Conservation (phyloP, 2,797 vertebrate genomes). For the Oreochromis mossambicus region DNA sequence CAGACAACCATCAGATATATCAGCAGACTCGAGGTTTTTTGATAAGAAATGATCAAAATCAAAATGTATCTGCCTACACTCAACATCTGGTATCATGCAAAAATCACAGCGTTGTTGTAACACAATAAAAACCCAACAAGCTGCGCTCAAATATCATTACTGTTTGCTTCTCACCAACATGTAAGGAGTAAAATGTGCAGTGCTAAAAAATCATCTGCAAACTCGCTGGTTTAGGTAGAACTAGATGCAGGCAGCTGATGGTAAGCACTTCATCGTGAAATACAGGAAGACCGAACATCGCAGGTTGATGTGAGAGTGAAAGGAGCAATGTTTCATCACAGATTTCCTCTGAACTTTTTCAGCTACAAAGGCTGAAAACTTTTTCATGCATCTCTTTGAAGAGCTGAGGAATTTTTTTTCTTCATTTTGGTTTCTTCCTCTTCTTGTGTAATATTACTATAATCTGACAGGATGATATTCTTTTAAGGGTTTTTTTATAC, state of each 20-base stretch:
- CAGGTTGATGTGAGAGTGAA: not conserved
- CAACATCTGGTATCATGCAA: not conserved
- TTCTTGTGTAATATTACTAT: not conserved
- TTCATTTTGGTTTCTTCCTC: not conserved
- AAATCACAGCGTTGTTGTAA: fast-evolving
- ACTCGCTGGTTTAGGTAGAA: not conserved
- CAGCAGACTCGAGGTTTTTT: not conserved
- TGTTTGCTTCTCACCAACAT: too few species aligned
- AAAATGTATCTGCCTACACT: fast-evolving
- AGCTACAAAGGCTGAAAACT: not conserved
- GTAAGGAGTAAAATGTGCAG: too few species aligned
- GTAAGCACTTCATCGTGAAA: not conserved
- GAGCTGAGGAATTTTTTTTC: not conserved
- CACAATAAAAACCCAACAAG: not conserved
- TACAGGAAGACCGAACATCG: not conserved
- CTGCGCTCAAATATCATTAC: fast-evolving
- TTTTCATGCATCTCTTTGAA: not conserved
- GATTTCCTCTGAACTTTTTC: not conserved
- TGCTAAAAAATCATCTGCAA: not conserved
- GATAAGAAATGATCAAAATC: not conserved
- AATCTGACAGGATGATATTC: not conserved
- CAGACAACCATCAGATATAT: not conserved
- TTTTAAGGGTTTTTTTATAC: not conserved
- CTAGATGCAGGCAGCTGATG: not conserved
- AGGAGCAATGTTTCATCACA: not conserved